A percentile compares a stretch with the other conserved stretches of the same genome.
Evolutionary conservation across 2,797 vertebrate genomes (phyloP).

Genomic region (Melanogrammus aeglefinus): DNA sequence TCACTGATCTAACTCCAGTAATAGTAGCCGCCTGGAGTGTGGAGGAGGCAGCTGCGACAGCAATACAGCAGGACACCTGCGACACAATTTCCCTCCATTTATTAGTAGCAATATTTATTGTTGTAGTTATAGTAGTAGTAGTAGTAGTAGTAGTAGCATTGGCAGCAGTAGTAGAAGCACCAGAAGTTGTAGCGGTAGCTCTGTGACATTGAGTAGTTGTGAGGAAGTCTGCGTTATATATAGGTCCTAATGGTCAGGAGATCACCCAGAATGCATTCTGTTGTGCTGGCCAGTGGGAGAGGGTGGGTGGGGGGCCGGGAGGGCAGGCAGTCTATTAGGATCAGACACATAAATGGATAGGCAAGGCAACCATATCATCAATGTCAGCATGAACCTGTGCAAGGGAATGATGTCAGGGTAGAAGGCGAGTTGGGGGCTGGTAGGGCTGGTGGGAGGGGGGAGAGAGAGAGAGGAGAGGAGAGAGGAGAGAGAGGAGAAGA

Average conservation of each 20-base stretch:
- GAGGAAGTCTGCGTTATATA: background rate
- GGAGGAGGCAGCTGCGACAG: constrained; percentile 2
- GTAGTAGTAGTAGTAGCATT: background rate
- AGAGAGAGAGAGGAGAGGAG: no score
- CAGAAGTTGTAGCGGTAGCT: no score
- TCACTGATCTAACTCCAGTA: constrained; percentile 1
- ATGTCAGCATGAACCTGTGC: background rate
- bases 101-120: background rate
- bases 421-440: background rate
- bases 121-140: background rate
- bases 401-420: background rate
- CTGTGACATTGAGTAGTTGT: background rate
- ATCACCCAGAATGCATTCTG: background rate
- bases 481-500: no score
- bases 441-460: no score
- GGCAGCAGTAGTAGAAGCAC: no score
- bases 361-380: background rate
- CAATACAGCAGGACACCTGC: background rate
- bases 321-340: background rate
- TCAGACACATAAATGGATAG: background rate
- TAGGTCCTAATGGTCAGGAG: background rate
- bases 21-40: background rate
- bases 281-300: background rate
- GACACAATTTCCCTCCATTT: background rate
- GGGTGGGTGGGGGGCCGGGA: background rate